Percentiles rank a stretch among this genome's conserved stretches.
These are phyloP conservation scores for Drosophila lowei DNA, from an alignment of 1,140 invertebrate species.

Conservation along the genomic window DNA sequence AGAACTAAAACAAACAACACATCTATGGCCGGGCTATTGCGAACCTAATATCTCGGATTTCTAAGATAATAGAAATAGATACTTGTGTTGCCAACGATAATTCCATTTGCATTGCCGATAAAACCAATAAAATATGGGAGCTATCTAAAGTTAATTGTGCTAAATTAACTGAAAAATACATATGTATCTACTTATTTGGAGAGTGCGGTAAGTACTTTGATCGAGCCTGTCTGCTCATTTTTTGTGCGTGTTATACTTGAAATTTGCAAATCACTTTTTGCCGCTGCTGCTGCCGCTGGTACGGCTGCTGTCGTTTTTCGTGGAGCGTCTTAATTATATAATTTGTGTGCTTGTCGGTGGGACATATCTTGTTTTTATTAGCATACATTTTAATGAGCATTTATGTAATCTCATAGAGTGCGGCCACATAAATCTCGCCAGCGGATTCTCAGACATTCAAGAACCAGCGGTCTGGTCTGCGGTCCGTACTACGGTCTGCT, in stretches of 20 bases:
- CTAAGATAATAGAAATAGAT: no score
- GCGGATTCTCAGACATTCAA: slow-evolving; percentile 64
- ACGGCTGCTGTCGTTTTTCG: slow-evolving; percentile 1
- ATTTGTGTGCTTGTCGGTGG: slow-evolving; percentile 52
- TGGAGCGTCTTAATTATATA: slow-evolving; percentile 64
- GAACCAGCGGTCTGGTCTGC: slow-evolving; percentile 6
- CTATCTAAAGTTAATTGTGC: no score
- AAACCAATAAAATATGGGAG: no score
- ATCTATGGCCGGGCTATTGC: no score
- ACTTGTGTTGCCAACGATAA: no score
- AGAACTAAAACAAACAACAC: no score
- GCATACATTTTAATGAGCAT: slow-evolving; percentile 75
- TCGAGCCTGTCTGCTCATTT: not conserved
- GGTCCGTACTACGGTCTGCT: not conserved
- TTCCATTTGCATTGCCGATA: no score
- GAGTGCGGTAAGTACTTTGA: no score
- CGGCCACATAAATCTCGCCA: slow-evolving; percentile 60
- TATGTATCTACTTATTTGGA: not conserved
- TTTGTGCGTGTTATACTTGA: no score
- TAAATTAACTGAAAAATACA: not conserved
- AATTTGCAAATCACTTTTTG: no score
- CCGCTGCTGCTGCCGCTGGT: slow-evolving; percentile 8
- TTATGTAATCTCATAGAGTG: slow-evolving; percentile 78
- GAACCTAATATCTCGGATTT: no score
- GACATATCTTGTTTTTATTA: slow-evolving; percentile 68